Evolutionary conservation across 2,797 vertebrate species (phyloP).

Genomic region (Etheostoma perlongum): DNA sequence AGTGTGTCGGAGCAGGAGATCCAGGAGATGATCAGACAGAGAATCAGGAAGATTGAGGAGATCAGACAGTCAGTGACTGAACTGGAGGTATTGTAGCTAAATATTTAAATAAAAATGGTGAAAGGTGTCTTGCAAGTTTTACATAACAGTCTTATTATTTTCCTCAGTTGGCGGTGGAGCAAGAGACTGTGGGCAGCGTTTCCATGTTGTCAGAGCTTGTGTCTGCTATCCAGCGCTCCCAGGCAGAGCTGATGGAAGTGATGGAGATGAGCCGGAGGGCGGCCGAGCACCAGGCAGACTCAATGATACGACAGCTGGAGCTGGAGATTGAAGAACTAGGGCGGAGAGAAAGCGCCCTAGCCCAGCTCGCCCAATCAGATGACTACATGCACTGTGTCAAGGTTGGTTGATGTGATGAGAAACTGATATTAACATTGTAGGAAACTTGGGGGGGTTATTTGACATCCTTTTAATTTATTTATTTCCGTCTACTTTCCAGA

Average conservation of each 20-base stretch:
- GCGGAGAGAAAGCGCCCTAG: conserved; percentile 57
- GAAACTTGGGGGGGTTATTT: not conserved
- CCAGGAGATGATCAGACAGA: conserved; percentile 76
- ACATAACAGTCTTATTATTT: not conserved
- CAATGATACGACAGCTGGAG: conserved; percentile 77
- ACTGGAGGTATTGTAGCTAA: conserved; percentile 65
- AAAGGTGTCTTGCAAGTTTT: not conserved
- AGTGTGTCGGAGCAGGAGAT: conserved; percentile 63
- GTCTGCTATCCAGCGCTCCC: conserved; percentile 72
- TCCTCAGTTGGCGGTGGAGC: conserved; percentile 64
- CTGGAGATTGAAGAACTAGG: conserved; percentile 75
- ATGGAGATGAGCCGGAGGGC: conserved; percentile 71
- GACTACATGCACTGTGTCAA: conserved; percentile 73
- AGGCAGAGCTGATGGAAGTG: conserved; percentile 76
- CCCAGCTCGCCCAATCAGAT: conserved; percentile 67
- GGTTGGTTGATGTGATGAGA: conserved; percentile 44
- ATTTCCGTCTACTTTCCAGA: conserved; percentile 46
- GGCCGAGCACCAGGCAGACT: conserved; percentile 69
- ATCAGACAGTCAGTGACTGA: conserved; percentile 68
- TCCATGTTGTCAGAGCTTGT: conserved; percentile 64
- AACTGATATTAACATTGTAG: not conserved
- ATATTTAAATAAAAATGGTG: not conserved
- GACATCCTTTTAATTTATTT: not conserved
- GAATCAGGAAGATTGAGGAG: conserved; percentile 77
- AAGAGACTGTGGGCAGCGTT: conserved; percentile 66